Conservation (phyloP, 2,888 invertebrate species). For the Tiliacea aurago region DNA sequence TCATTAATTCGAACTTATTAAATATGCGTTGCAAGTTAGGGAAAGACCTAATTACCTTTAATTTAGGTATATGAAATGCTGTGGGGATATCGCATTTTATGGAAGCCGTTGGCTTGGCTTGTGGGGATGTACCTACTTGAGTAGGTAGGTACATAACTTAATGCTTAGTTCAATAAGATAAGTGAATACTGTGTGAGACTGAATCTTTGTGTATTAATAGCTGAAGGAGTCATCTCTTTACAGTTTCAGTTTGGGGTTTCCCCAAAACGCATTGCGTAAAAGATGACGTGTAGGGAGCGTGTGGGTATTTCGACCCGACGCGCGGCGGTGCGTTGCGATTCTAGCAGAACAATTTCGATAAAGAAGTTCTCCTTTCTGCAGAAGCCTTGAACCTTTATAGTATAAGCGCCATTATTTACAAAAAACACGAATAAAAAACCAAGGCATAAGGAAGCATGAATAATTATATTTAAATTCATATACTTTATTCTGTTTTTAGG, state of each 20-base stretch:
- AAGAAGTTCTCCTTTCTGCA: too few species aligned
- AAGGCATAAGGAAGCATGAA: not conserved
- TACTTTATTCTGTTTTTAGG: not conserved
- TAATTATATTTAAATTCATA: not conserved
- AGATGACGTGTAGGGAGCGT: not conserved
- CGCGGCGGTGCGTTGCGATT: too few species aligned
- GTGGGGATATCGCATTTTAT: not conserved
- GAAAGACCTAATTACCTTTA: not conserved
- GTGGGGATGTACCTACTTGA: slow-evolving; percentile 2
- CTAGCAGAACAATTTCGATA: too few species aligned
- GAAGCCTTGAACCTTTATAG: not conserved
- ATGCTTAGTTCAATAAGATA: not conserved
- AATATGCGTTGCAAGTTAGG: not conserved
- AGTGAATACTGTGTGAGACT: not conserved
- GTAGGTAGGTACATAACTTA: not conserved
- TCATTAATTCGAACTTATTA: not conserved
- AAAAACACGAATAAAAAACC: not conserved
- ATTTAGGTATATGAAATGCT: too few species aligned
- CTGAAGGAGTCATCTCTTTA: not conserved
- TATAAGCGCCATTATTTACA: not conserved
- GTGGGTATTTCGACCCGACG: not conserved
- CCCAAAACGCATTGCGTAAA: not conserved
- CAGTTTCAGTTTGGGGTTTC: not conserved
- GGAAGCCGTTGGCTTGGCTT: not conserved
- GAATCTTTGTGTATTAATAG: slow-evolving; percentile 10